Conservation (phyloP, 30 jellyfish, hydroid and myxozoan species). For the Chrysaora quinquecirrha region DNA sequence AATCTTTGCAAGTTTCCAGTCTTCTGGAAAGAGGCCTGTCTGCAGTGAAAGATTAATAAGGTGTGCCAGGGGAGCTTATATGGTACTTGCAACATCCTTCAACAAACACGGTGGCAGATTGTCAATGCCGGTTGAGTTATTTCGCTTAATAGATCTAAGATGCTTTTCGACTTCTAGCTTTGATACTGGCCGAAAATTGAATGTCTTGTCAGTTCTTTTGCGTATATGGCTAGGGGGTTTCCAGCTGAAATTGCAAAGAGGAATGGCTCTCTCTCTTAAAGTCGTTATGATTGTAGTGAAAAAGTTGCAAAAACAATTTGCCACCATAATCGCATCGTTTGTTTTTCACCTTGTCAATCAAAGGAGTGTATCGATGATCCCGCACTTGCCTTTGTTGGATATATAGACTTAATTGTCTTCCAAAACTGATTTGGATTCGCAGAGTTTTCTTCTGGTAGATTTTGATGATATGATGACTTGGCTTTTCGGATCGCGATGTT, state of each 20-base stretch:
- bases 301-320: constrained; percentile 46
- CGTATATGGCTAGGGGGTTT: constrained; percentile 28
- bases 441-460: constrained; percentile 42
- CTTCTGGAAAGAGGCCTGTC: constrained; percentile 54
- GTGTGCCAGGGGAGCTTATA: constrained; percentile 70
- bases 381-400: constrained; percentile 47
- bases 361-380: constrained; percentile 34
- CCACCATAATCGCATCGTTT: constrained; percentile 45
- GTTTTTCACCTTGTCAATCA: constrained; percentile 37
- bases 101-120: constrained; percentile 66
- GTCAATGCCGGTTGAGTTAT: constrained; percentile 52
- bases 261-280: constrained; percentile 46
- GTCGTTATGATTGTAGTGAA: constrained; percentile 27
- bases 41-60: constrained; percentile 55
- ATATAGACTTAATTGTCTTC: constrained; percentile 51
- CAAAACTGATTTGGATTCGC: constrained; percentile 30
- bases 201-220: constrained; percentile 34
- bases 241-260: constrained; percentile 30
- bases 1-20: constrained; percentile 55
- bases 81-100: constrained; percentile 54
- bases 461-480: constrained; percentile 44
- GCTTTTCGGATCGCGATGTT: constrained; percentile 48
- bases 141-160: constrained; percentile 37
- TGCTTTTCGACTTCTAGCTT: constrained; percentile 38
- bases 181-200: constrained; percentile 33